These are phyloP conservation scores for Numenius arquata DNA, from an alignment of 2,113 vertebrate species.

Conservation along the genomic window DNA sequence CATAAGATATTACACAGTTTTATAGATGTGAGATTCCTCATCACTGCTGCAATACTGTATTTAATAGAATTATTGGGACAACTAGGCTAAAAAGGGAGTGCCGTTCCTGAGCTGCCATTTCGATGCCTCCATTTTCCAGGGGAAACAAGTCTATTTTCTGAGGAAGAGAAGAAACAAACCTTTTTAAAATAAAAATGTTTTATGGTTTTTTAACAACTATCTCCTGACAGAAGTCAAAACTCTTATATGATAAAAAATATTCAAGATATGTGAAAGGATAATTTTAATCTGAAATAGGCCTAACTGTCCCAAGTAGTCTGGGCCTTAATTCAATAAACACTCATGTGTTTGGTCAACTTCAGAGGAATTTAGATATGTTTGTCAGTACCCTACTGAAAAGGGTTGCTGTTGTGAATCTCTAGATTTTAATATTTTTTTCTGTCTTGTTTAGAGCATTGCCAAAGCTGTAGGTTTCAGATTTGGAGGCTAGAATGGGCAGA, in stretches of 20 bases:
- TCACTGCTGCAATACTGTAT: background rate
- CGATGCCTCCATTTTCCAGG: background rate
- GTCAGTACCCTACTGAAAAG: background rate
- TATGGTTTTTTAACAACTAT: background rate
- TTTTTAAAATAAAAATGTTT: background rate
- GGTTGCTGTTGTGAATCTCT: background rate
- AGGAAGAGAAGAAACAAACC: background rate
- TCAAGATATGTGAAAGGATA: background rate
- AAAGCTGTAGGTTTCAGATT: background rate
- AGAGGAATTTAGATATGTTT: background rate
- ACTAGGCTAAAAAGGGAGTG: background rate
- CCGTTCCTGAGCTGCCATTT: background rate
- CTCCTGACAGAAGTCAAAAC: background rate
- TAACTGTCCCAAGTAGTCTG: background rate
- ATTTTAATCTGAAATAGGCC: background rate
- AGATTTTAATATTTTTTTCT: background rate
- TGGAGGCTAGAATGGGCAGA: background rate
- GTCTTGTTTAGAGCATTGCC: background rate
- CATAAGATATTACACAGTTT: background rate
- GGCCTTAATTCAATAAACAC: background rate
- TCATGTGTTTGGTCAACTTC: background rate
- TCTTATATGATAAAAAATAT: background rate
- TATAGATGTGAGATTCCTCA: background rate
- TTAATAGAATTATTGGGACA: background rate
- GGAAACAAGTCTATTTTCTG: background rate